Evolutionary conservation across 2,113 vertebrate species (phyloP), one percentile per base, ranked within the genome.

Genomic region (Xiphophorus hellerii): DNA sequence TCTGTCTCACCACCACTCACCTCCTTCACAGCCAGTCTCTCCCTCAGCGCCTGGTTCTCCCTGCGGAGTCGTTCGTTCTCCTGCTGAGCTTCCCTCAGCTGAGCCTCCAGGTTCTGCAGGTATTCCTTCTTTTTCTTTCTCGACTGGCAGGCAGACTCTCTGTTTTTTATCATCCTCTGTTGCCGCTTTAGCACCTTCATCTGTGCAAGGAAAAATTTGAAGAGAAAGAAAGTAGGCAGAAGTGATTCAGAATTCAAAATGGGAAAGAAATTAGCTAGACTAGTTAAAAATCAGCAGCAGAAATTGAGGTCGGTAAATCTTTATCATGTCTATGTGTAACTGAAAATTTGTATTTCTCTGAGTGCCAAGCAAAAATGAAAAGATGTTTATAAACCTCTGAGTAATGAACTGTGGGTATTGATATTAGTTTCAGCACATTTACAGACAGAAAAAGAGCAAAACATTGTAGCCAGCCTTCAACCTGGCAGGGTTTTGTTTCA

Each of bases 121-220:
- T 98, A 97, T 82, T 98, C 97, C 75, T 98, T 98, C 94, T 98
- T 98, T 93, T 98, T 98, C 85, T 94, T 93, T 62, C 97, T 92
- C 0, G 96, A 97, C 94, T 97, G 96, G 73, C 96, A 98, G 1
- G 96, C 97, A 0, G 96, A 97, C 90, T 97, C 97, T 0, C 96
- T 85, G 94, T 98, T 97, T 93, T 98, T 98, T 48, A 98, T 97
- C 97, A 98, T 98, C 25, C 97, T 90, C 92, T 98, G 97, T 93
- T 98, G 97, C 31, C 97, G 90, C 91, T 97, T 98, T 88, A 98
- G 85, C 35, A 97, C 93, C 90, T 98, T 98, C 71, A 96, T 92
- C 96, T 98, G 81, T 14, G 73, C 1, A 11, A 30, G 39, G 65
- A 1, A 12, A 33, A 1, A 6, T 1, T 8, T 20, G 31, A 62